Evolutionary conservation across 2,113 vertebrate species (phyloP).

Genomic region (Sinocyclocheilus maitianheensis): DNA sequence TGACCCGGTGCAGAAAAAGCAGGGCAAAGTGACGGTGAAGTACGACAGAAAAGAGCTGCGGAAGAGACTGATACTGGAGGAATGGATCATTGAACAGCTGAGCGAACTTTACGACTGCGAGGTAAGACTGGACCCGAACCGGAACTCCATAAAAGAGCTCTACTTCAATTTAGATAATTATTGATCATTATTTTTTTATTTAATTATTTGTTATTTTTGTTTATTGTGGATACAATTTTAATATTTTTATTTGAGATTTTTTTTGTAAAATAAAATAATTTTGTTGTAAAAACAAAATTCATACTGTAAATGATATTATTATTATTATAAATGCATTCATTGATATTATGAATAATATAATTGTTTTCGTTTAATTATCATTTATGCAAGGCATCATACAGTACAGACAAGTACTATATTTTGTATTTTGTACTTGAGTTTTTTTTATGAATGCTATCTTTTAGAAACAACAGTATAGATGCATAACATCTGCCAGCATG

Average conservation of each 20-base stretch:
- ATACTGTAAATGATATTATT: too few relatives aligned
- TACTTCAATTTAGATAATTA: not conserved
- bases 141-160: not conserved
- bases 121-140: constrained; percentile 71
- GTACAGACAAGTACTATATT: not conserved
- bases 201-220: too few relatives aligned
- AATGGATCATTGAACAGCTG: constrained; percentile 97
- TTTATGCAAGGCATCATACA: not conserved
- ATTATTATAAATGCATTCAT: too few relatives aligned
- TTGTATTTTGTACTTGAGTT: too few relatives aligned
- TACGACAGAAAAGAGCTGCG: constrained; percentile 96
- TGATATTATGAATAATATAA: too few relatives aligned
- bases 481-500: too few relatives aligned
- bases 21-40: constrained; percentile 97
- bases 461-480: too few relatives aligned
- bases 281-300: too few relatives aligned
- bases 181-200: not conserved
- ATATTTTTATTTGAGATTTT: too few relatives aligned
- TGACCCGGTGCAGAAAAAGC: constrained; percentile 84
- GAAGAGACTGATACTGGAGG: constrained; percentile 90
- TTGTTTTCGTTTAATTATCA: not conserved
- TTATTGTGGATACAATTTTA: too few relatives aligned
- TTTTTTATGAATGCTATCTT: too few relatives aligned
- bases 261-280: too few relatives aligned
- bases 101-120: constrained; percentile 93